These are phyloP conservation scores for Lasioglossum leucozonium DNA, from an alignment of 2,888 invertebrate species.

Conservation along the genomic window DNA sequence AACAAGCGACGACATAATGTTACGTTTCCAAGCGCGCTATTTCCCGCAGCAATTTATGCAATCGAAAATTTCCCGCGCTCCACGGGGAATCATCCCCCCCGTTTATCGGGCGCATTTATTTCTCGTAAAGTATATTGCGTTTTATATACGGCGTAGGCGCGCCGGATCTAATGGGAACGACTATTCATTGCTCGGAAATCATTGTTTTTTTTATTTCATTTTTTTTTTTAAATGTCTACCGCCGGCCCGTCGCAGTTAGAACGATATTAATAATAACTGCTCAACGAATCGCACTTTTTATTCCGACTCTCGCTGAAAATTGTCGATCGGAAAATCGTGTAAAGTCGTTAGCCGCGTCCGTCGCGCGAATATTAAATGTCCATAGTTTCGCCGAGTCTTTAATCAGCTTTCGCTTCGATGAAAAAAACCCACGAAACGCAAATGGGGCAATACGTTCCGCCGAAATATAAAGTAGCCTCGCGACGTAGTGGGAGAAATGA, in stretches of 20 bases:
- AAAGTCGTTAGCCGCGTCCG: not conserved
- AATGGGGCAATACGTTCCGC: not conserved
- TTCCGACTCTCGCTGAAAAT: not conserved
- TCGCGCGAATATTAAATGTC: not conserved
- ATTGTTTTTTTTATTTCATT: not conserved
- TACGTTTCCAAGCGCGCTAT: conserved; percentile 26
- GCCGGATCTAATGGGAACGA: not conserved
- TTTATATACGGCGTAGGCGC: not conserved
- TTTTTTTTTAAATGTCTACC: not conserved
- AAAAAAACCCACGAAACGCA: not conserved
- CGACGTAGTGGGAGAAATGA: not conserved
- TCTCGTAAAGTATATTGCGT: not conserved
- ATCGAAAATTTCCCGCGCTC: conserved; percentile 35
- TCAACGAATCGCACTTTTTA: not conserved
- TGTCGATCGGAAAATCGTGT: not conserved
- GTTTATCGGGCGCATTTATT: conserved; percentile 1
- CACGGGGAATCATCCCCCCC: conserved; percentile 37
- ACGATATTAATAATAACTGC: not conserved
- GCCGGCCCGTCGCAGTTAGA: not conserved
- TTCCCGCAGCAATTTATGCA: conserved; percentile 39
- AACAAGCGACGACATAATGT: conserved; percentile 29
- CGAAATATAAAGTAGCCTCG: not conserved
- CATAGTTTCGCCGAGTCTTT: not conserved
- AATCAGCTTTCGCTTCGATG: not conserved
- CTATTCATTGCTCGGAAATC: not conserved